Evolutionary conservation across 1,140 invertebrate genomes (phyloP).

Genomic region (Neoseiulus cucumeris): DNA sequence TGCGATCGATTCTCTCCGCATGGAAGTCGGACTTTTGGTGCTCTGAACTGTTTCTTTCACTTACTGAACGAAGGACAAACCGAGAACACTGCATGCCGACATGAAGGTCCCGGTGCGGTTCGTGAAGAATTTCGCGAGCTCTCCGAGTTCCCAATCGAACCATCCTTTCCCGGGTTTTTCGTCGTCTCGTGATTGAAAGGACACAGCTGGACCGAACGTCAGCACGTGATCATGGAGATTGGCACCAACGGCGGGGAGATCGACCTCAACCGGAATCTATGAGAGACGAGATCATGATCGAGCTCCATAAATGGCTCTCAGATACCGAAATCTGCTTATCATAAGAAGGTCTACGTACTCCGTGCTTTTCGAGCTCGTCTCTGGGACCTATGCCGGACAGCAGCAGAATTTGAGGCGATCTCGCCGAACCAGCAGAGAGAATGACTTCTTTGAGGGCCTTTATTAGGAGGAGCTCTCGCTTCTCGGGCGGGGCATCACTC

Average conservation of each 20-base stretch:
- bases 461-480: conserved; percentile 19
- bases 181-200: neutral
- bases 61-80: neutral
- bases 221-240: conserved; percentile 29
- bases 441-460: conserved; percentile 49
- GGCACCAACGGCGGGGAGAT: conserved; percentile 30
- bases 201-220: neutral
- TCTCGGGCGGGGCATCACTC: conserved; percentile 38
- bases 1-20: too few species aligned
- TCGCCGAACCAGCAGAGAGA: conserved; percentile 53
- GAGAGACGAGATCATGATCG: neutral
- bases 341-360: neutral
- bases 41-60: too few species aligned
- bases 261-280: conserved; percentile 14
- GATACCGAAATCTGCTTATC: neutral
- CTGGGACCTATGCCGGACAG: conserved; percentile 61
- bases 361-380: conserved; percentile 27
- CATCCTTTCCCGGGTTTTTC: neutral
- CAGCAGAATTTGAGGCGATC: conserved; percentile 61
- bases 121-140: neutral
- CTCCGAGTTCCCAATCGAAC: neutral
- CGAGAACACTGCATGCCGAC: neutral
- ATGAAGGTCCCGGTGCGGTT: neutral
- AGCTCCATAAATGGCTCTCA: too few species aligned
- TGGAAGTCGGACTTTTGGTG: too few species aligned